phyloP scores from a whole-genome alignment of 2,888 invertebrate genomes.

The Drosophila affinis region DNA sequence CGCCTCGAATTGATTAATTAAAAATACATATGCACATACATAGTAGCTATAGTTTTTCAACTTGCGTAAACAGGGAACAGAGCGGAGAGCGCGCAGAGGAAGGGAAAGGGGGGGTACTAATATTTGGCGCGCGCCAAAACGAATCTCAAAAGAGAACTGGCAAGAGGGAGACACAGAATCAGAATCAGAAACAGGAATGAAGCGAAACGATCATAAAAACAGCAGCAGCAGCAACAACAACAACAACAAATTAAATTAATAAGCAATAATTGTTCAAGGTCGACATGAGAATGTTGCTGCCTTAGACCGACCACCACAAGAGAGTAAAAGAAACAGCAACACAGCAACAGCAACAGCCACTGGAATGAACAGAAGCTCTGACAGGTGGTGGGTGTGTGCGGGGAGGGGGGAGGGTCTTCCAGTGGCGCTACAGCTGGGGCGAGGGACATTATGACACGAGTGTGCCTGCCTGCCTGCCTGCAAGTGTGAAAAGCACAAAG shows the following conservation, averaged over 20 bases:
- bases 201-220: slow-evolving; percentile 35
- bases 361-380: background rate
- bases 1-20: slow-evolving; percentile 56
- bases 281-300: slow-evolving; percentile 56
- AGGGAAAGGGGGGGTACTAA: slow-evolving; percentile 33
- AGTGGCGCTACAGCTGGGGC: slow-evolving; percentile 8
- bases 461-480: slow-evolving; percentile 33
- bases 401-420: slow-evolving; percentile 3
- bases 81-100: slow-evolving; percentile 13
- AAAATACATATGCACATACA: background rate
- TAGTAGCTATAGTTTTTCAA: slow-evolving; percentile 31
- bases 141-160: slow-evolving; percentile 21
- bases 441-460: slow-evolving; percentile 35
- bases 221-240: slow-evolving; percentile 27
- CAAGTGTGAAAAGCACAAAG: slow-evolving; percentile 51
- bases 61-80: slow-evolving; percentile 37
- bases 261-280: slow-evolving; percentile 74
- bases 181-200: slow-evolving; percentile 32
- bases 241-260: slow-evolving; percentile 57
- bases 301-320: slow-evolving; percentile 51
- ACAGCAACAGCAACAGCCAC: background rate
- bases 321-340: slow-evolving; percentile 55
- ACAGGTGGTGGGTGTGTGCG: slow-evolving; percentile 29
- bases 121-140: slow-evolving; percentile 47
- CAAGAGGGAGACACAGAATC: slow-evolving; percentile 7